These are phyloP conservation scores for Myotis davidii DNA, from an alignment of 2,113 vertebrate species.

Conservation along the genomic window DNA sequence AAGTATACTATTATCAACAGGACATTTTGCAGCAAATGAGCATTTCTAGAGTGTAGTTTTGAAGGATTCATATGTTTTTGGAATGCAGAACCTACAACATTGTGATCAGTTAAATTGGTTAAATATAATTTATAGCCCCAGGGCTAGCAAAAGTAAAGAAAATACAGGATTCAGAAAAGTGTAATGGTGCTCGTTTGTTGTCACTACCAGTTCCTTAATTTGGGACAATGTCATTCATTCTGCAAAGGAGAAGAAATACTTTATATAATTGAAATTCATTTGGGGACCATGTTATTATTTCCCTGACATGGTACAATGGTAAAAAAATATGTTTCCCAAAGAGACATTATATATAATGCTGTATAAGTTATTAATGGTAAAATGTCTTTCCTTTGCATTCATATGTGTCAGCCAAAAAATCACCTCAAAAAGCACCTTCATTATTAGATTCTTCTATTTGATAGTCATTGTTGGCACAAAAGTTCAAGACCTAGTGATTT, in stretches of 20 bases:
- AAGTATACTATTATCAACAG: background rate
- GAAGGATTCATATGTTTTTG: background rate
- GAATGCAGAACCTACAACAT: background rate
- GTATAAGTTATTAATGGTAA: background rate
- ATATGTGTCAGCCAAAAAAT: background rate
- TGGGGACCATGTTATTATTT: background rate
- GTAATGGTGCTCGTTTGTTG: background rate
- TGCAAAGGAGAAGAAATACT: background rate
- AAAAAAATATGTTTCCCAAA: background rate
- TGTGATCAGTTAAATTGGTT: background rate
- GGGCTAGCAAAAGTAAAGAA: background rate
- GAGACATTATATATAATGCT: background rate
- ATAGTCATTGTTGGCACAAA: background rate
- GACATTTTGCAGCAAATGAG: background rate
- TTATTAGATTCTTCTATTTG: background rate
- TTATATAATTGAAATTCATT: background rate
- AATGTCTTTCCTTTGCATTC: background rate
- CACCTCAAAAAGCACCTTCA: background rate
- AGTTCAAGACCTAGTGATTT: background rate
- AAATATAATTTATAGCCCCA: background rate
- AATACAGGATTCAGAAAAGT: background rate
- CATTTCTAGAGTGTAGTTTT: background rate
- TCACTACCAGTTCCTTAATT: background rate
- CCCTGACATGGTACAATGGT: background rate
- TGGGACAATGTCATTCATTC: background rate